Evolutionary conservation across 2,888 invertebrate species (phyloP).

Genomic region (Torymus aiolomorphi): DNA sequence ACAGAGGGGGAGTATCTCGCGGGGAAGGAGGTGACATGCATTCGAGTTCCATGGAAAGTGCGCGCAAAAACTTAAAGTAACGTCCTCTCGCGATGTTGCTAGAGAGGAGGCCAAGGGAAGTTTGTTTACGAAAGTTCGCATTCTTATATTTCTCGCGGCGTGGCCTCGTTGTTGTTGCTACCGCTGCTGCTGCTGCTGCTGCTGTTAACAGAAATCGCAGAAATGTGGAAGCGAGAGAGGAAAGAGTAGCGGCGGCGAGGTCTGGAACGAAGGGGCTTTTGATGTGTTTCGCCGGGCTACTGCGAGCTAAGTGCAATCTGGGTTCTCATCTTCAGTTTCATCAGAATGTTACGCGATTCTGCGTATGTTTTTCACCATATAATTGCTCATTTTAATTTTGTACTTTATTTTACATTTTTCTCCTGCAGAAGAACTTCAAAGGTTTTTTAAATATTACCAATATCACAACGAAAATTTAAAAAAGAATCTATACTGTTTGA

Average conservation of each 20-base stretch:
- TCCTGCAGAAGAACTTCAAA: background rate
- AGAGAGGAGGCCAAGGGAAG: conserved; percentile 15
- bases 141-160: conserved; percentile 6
- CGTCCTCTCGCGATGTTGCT: conserved; percentile 2
- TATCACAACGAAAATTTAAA: too few species aligned
- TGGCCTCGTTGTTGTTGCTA: too few species aligned
- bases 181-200: too few species aligned
- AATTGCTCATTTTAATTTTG: background rate
- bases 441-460: too few species aligned
- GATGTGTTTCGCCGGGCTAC: too few species aligned
- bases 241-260: too few species aligned
- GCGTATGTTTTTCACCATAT: too few species aligned
- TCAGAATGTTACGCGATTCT: too few species aligned
- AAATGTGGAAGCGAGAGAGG: conserved; percentile 16
- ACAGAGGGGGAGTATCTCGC: background rate
- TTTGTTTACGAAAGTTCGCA: conserved; percentile 32
- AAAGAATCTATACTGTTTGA: too few species aligned
- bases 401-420: background rate
- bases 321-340: too few species aligned
- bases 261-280: too few species aligned
- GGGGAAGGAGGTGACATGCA: background rate
- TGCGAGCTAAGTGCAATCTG: too few species aligned
- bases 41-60: conserved; percentile 33
- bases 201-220: conserved; percentile 37
- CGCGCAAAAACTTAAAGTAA: conserved; percentile 28